Percentiles rank a stretch among this genome's conserved stretches.
Evolutionary conservation across 2,888 invertebrate species (phyloP).

Genomic region (Brachynemurus nebulosus): DNA sequence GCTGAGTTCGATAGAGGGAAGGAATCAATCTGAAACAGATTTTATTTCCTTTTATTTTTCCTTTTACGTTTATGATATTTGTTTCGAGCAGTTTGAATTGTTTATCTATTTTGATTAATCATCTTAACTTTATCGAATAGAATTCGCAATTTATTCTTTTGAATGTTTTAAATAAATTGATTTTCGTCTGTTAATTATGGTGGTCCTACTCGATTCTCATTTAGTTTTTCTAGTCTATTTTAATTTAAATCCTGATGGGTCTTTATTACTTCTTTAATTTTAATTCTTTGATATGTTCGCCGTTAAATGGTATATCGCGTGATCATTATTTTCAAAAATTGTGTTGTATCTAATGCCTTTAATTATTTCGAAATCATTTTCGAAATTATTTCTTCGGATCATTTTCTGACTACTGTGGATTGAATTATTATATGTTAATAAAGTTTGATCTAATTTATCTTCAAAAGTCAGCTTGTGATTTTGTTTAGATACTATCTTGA

Average conservation of each 20-base stretch:
- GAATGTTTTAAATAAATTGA: background rate
- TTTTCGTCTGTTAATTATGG: background rate
- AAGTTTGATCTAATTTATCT: background rate
- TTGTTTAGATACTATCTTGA: background rate
- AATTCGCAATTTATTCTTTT: background rate
- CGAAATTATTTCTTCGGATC: no score
- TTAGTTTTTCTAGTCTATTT: background rate
- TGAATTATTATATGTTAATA: background rate
- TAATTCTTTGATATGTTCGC: no score
- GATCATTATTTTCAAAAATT: background rate
- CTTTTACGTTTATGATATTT: no score
- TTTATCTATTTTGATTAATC: background rate
- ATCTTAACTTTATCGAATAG: background rate
- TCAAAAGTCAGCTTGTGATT: background rate
- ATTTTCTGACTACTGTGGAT: background rate
- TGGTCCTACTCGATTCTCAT: background rate
- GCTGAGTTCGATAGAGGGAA: no score
- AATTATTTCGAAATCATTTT: background rate
- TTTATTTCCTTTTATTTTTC: no score
- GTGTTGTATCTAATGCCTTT: background rate
- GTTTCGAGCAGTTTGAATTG: background rate
- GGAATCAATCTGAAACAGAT: no score
- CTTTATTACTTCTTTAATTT: no score
- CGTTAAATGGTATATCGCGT: background rate
- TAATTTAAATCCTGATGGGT: background rate